Conservation (phyloP, 2,113 vertebrate genomes). For the Holacanthus passer region DNA sequence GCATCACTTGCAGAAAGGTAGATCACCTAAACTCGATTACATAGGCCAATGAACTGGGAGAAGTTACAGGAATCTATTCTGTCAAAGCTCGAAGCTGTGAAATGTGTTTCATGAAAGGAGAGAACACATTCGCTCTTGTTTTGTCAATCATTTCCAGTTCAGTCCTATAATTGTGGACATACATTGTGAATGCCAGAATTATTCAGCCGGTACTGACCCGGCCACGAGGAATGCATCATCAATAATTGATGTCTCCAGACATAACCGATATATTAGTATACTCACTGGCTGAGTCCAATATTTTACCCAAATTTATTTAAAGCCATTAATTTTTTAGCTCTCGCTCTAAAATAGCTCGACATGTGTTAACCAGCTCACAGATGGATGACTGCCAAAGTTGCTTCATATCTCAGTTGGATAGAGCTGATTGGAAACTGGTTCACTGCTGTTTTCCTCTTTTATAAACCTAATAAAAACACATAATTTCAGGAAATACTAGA, state of each 20-base stretch:
- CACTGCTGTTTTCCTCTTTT: conserved; percentile 49
- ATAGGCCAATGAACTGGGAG: conserved; percentile 56
- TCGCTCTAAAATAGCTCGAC: conserved; percentile 43
- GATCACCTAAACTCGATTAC: conserved; percentile 50
- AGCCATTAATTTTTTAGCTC: conserved; percentile 47
- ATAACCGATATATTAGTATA: conserved; percentile 46
- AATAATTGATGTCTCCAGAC: conserved; percentile 51
- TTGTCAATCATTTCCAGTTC: conserved; percentile 45
- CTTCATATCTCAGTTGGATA: conserved; percentile 53
- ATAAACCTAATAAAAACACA: conserved; percentile 11
- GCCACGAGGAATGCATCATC: conserved; percentile 18
- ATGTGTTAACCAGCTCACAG: conserved; percentile 52
- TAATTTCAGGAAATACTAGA: conserved; percentile 1
- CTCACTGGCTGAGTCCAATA: conserved; percentile 21
- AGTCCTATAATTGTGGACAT: conserved; percentile 40
- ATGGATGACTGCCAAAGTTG: conserved; percentile 54
- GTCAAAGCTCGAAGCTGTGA: conserved; percentile 55
- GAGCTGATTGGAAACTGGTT: conserved; percentile 55
- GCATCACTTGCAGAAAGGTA: conserved; percentile 42
- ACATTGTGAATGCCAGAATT: conserved; percentile 9
- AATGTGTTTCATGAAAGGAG: conserved; percentile 50
- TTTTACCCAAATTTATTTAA: conserved; percentile 50
- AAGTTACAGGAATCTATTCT: conserved; percentile 56
- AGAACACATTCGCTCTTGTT: conserved; percentile 16
- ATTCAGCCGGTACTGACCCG: conserved; percentile 41